A percentile compares a stretch with the other conserved stretches of the same genome.
Conservation (phyloP, 2,888 invertebrate species). For the Leptinotarsa tumamoca region DNA sequence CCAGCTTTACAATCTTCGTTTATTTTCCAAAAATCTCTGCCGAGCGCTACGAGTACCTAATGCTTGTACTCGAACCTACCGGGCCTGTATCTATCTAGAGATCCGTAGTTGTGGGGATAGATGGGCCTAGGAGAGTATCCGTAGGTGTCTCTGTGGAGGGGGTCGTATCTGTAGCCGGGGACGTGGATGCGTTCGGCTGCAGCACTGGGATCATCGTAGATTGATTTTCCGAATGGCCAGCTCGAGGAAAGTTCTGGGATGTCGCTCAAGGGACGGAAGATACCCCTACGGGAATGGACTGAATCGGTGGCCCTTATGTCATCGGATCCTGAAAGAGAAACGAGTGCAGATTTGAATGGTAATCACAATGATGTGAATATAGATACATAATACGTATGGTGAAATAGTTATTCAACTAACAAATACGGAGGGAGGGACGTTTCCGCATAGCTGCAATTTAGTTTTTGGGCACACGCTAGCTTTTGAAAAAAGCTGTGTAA, state of each 20-base stretch:
- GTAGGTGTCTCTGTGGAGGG: constrained; percentile 90
- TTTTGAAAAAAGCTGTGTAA: no score
- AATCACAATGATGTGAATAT: no score
- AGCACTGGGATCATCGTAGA: constrained; percentile 86
- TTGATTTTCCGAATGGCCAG: constrained; percentile 86
- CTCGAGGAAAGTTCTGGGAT: constrained; percentile 78
- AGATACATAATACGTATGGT: no score
- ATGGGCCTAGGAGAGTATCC: constrained; percentile 90
- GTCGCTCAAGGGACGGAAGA: constrained; percentile 75
- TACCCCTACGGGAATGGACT: constrained; percentile 73
- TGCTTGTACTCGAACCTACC: constrained; percentile 74
- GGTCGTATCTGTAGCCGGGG: constrained; percentile 91
- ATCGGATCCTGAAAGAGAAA: constrained; percentile 79
- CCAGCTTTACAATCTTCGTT: not conserved
- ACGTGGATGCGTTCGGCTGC: constrained; percentile 87
- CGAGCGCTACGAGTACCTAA: constrained; percentile 37
- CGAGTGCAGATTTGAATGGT: not conserved
- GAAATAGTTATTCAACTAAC: no score
- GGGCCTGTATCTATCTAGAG: constrained; percentile 84
- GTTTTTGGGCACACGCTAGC: no score
- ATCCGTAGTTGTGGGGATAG: constrained; percentile 87
- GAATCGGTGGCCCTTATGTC: constrained; percentile 89
- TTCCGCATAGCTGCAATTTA: no score
- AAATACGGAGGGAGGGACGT: no score
- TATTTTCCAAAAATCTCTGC: constrained; percentile 35